These are phyloP conservation scores for Yoshiicerus persimilis DNA, from an alignment of 1,140 invertebrate species.

Conservation along the genomic window DNA sequence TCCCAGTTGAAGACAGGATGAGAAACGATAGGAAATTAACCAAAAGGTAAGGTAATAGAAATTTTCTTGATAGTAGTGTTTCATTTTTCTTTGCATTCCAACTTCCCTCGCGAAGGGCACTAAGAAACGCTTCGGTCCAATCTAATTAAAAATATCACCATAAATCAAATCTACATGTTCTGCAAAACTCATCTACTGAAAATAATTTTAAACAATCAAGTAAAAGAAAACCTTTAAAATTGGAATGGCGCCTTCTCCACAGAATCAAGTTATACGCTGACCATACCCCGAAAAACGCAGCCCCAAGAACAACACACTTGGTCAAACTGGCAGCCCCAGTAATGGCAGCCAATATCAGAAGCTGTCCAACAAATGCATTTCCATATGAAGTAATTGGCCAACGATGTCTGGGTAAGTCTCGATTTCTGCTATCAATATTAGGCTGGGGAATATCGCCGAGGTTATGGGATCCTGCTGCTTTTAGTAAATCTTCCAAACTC, in stretches of 20 bases:
- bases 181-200: background rate
- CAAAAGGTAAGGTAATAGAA: background rate
- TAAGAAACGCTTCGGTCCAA: constrained; percentile 40
- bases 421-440: background rate
- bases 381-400: background rate
- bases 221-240: constrained; percentile 14
- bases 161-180: background rate
- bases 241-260: background rate
- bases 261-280: constrained; percentile 14
- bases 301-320: background rate
- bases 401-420: background rate
- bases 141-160: too few species aligned
- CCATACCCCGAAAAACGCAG: background rate
- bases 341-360: constrained; percentile 3
- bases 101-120: constrained; percentile 15
- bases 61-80: background rate
- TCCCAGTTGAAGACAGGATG: background rate
- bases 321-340: background rate
- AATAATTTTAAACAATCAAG: background rate
- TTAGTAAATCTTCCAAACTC: constrained; percentile 23
- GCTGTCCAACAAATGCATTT: constrained; percentile 10
- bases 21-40: background rate
- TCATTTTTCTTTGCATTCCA: constrained; percentile 20
- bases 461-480: constrained; percentile 8
- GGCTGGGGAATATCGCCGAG: constrained; percentile 2